Evolutionary conservation across 2,797 vertebrate species (phyloP).

Genomic region (Nasua narica): DNA sequence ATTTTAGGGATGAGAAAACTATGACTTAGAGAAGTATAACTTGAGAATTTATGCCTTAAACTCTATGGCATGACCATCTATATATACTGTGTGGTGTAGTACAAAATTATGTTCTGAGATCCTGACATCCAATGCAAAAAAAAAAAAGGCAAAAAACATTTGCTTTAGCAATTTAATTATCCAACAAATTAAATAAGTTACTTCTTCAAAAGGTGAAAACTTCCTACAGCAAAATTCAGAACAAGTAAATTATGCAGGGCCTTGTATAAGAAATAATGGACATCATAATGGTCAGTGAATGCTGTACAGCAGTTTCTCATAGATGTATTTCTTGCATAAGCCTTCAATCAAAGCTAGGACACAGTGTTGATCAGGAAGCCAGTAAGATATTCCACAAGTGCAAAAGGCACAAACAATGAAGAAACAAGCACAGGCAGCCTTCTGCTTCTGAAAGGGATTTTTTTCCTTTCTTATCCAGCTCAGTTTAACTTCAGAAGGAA

Average conservation of each 20-base stretch:
- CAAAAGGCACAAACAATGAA: neutral
- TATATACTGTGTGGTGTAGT: neutral
- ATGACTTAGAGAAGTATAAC: neutral
- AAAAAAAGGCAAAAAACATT: neutral
- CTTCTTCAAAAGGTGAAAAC: neutral
- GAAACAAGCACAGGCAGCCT: neutral
- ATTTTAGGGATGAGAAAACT: neutral
- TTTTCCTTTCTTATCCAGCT: neutral
- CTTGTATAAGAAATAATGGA: neutral
- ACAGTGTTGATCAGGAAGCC: neutral
- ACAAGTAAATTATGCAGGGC: neutral
- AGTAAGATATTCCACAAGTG: neutral
- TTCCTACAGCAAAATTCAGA: neutral
- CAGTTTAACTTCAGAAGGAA: neutral
- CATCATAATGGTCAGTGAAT: neutral
- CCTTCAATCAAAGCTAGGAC: neutral
- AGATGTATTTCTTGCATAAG: neutral
- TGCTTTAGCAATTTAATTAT: neutral
- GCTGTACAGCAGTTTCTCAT: neutral
- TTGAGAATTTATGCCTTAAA: neutral
- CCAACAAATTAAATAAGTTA: neutral
- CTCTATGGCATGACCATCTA: neutral
- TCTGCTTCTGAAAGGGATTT: neutral
- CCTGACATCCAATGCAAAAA: neutral
- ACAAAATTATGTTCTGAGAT: neutral